Evolutionary conservation across 2,797 vertebrate genomes (phyloP).

Genomic region (Fistularia commersonii): DNA sequence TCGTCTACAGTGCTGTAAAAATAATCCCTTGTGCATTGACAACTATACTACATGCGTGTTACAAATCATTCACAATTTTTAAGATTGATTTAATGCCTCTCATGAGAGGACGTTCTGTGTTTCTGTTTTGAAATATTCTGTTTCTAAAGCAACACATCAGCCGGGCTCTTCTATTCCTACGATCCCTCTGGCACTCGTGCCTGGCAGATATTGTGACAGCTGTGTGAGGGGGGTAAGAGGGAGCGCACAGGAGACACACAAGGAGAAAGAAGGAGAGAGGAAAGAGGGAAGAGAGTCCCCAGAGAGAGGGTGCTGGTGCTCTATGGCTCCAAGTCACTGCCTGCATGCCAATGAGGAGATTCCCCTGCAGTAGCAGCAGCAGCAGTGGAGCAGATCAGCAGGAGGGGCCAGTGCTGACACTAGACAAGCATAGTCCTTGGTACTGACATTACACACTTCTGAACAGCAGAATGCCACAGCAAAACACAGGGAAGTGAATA

Average conservation of each 20-base stretch:
- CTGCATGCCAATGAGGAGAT: slow-evolving; percentile 79
- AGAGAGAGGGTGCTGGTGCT: slow-evolving; percentile 69
- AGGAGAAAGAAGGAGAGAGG: slow-evolving; percentile 62
- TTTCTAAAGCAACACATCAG: slow-evolving; percentile 50
- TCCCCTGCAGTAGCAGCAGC: slow-evolving; percentile 66
- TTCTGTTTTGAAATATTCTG: slow-evolving; percentile 47
- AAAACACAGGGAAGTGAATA: slow-evolving; percentile 10
- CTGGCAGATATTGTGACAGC: slow-evolving; percentile 67
- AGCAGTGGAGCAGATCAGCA: slow-evolving; percentile 39
- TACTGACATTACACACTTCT: slow-evolving; percentile 41
- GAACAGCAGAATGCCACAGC: slow-evolving; percentile 27
- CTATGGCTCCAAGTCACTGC: slow-evolving; percentile 60
- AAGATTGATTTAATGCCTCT: slow-evolving; percentile 51
- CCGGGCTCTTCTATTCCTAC: slow-evolving; percentile 32
- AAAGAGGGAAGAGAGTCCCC: slow-evolving; percentile 58
- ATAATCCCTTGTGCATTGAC: slow-evolving; percentile 31
- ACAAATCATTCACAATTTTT: slow-evolving; percentile 40
- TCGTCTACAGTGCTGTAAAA: slow-evolving; percentile 24
- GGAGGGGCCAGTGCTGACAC: slow-evolving; percentile 49
- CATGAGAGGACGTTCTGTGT: slow-evolving; percentile 49
- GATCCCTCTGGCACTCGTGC: slow-evolving; percentile 22
- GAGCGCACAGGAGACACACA: slow-evolving; percentile 34
- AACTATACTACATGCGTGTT: slow-evolving; percentile 8
- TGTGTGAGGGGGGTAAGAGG: slow-evolving; percentile 28
- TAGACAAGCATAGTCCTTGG: slow-evolving; percentile 52